These are phyloP conservation scores for Pungitius pungitius DNA, from an alignment of 2,113 vertebrate genomes.

Conservation along the genomic window DNA sequence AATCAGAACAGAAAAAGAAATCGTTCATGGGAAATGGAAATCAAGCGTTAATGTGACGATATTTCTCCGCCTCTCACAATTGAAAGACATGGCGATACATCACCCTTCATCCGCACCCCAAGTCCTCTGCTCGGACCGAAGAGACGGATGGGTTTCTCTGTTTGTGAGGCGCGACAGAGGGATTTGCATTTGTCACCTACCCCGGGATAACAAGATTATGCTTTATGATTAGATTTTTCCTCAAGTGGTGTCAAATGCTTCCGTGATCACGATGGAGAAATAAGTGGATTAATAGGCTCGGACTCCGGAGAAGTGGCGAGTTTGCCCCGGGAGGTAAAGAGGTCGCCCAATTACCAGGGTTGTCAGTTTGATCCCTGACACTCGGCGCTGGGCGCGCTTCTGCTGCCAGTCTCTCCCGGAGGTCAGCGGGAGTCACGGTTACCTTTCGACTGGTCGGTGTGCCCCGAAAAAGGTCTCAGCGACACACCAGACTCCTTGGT, in stretches of 20 bases:
- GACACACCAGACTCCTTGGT: slow-evolving; percentile 21
- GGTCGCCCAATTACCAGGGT: slow-evolving; percentile 53
- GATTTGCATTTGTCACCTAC: slow-evolving; percentile 62
- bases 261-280: slow-evolving; percentile 35
- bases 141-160: slow-evolving; percentile 45
- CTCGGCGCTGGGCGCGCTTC: slow-evolving; percentile 17
- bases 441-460: not conserved
- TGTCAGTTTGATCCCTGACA: slow-evolving; percentile 50
- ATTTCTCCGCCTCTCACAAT: slow-evolving; percentile 69
- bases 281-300: slow-evolving; percentile 46
- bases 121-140: slow-evolving; percentile 39
- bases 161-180: slow-evolving; percentile 36
- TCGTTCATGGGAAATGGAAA: slow-evolving; percentile 77
- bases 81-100: slow-evolving; percentile 63
- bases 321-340: slow-evolving; percentile 42
- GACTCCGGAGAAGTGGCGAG: slow-evolving; percentile 39
- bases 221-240: slow-evolving; percentile 59
- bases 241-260: slow-evolving; percentile 50
- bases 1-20: slow-evolving; percentile 65
- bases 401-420: slow-evolving; percentile 40
- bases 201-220: slow-evolving; percentile 50
- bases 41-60: slow-evolving; percentile 78
- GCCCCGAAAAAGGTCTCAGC: slow-evolving; percentile 41
- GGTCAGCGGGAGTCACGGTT: slow-evolving; percentile 42
- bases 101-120: slow-evolving; percentile 50